A percentile compares a stretch with the other conserved stretches of the same genome.
Evolutionary conservation across 1,140 invertebrate genomes (phyloP).

Genomic region (Argopecten irradians): DNA sequence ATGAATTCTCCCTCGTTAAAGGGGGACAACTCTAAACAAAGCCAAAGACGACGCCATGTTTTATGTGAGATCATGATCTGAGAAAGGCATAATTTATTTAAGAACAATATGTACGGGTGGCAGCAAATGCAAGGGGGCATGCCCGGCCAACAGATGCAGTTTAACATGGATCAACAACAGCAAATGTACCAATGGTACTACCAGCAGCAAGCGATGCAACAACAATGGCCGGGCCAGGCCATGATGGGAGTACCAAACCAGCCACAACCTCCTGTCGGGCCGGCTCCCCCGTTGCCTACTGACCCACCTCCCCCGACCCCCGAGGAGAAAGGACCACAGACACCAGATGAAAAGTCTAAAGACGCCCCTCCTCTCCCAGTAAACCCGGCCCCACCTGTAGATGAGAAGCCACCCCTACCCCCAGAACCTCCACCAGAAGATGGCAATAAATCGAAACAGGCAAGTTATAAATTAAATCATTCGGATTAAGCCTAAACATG

Average conservation of each 20-base stretch:
- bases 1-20: neutral
- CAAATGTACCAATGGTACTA: constrained; percentile 59
- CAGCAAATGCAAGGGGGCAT: constrained; percentile 39
- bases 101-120: constrained; percentile 31
- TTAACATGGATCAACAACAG: constrained; percentile 49
- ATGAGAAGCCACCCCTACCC: constrained; percentile 60
- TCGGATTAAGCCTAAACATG: too few relatives aligned
- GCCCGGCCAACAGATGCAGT: constrained; percentile 24
- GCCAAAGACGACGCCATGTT: neutral
- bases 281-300: constrained; percentile 25
- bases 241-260: neutral
- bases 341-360: neutral
- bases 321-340: constrained; percentile 52
- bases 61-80: neutral
- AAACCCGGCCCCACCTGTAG: constrained; percentile 37
- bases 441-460: constrained; percentile 30
- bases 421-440: constrained; percentile 60
- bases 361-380: neutral
- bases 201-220: constrained; percentile 42
- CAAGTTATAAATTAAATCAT: too few relatives aligned
- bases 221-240: neutral
- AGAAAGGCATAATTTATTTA: neutral
- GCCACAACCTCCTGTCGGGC: constrained; percentile 28
- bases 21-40: constrained; percentile 11
- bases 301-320: constrained; percentile 43